Base-by-base conservation (phyloP, 1,140 invertebrate genomes). In the Diabrotica undecimpunctata region DNA sequence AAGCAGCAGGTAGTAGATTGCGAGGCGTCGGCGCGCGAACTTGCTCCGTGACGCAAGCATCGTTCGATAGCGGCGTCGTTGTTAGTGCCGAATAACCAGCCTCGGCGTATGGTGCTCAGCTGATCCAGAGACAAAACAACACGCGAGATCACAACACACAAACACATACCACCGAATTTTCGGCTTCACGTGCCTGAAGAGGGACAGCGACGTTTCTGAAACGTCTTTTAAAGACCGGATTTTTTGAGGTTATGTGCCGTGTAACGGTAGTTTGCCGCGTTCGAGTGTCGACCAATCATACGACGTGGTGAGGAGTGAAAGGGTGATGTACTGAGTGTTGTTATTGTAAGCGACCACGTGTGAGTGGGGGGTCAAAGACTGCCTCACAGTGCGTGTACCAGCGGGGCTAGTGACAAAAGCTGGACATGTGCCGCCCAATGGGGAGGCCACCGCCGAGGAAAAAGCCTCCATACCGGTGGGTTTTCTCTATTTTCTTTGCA, bases 401-500 rank as follows among this genome's bases (percentile, higher is more conserved):
- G 77, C 75, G 72, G 77, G 76, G 68, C 76, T 78, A 50, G 73
- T 78, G 61, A 73, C 77, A 70, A 79, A 79, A 70, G 75, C 76
- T 68, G 77, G 76, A 74, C 76, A 79, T 78, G 77, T 79, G 76
- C 77, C 77, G 70, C 75, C 75, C 67, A 75, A 79, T 71, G 73
- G 74, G 73, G 76, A 75, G 71, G 74, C 77, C 75, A 70, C 77
- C 75, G 69, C 75, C 76, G 76, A 78, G 75, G 77, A 79, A 71
- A 79, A 79, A 76, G 77, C 76, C 71, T 77, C 76, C 70, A 73
- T 79, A 72, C 77, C 77, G 76, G 77, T 79, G 73, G 74, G 75
- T 62, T 25, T 14, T 36, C 10, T 55, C 13, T 55, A 36, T 46
- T 46, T 10, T 46, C n/a, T n/a, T 46, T 46, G 25, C 25, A 25